Conservation (phyloP, 1,140 invertebrate genomes). For the Lepidurus packardi region DNA sequence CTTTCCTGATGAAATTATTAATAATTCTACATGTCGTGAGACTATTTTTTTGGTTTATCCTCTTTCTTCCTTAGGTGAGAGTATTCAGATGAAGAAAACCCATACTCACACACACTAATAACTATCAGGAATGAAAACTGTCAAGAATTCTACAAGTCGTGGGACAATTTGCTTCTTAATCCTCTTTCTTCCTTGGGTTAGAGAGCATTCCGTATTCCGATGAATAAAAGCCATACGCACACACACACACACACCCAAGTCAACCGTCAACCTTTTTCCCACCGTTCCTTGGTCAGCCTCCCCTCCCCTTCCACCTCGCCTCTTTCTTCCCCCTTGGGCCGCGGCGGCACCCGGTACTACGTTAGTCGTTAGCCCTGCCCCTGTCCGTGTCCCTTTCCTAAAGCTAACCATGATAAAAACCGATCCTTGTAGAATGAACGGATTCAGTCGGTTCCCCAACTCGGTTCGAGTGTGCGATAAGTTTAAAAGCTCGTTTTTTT, state of each 20-base stretch:
- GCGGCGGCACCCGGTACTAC: neutral
- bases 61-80: too few species aligned
- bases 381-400: too few species aligned
- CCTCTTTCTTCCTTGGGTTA: too few species aligned
- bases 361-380: neutral
- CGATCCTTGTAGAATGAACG: too few species aligned
- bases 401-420: too few species aligned
- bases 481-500: too few species aligned
- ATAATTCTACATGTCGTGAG: neutral
- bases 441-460: too few species aligned
- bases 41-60: neutral
- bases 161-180: too few species aligned
- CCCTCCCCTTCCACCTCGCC: neutral
- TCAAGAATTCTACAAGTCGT: too few species aligned
- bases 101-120: neutral
- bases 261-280: conserved; percentile 14
- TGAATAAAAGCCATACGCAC: conserved; percentile 5
- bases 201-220: neutral
- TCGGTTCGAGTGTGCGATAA: too few species aligned
- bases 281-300: neutral
- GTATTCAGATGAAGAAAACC: neutral
- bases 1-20: neutral
- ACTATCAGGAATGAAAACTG: too few species aligned
- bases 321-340: neutral
- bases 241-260: neutral